A percentile compares a stretch with the other conserved stretches of the same genome.
These are phyloP conservation scores for Drosophila paracracens DNA, from an alignment of 2,888 invertebrate species.

Conservation along the genomic window DNA sequence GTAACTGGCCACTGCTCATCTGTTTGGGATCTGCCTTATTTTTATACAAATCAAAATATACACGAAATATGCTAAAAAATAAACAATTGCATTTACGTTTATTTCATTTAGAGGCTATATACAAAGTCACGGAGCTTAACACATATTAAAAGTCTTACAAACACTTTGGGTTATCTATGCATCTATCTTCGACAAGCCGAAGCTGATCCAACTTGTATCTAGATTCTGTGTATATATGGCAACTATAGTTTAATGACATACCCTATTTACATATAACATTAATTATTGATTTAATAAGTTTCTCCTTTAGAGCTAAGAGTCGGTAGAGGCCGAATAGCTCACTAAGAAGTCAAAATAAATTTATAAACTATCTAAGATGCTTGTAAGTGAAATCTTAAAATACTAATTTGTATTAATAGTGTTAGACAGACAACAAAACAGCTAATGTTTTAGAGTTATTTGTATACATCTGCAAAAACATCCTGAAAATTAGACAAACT, in stretches of 20 bases:
- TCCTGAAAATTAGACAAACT: not conserved
- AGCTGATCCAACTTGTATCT: not conserved
- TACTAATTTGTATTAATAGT: not conserved
- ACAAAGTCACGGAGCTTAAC: conserved; percentile 41
- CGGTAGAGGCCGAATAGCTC: not conserved
- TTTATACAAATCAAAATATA: conserved; percentile 19
- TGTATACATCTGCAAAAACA: not conserved
- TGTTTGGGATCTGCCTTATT: not conserved
- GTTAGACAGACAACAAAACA: not conserved
- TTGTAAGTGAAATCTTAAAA: not conserved
- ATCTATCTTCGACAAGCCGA: not conserved
- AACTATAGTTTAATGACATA: not conserved
- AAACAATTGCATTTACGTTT: conserved; percentile 1
- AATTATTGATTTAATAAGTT: not conserved
- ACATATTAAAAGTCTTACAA: conserved; percentile 45
- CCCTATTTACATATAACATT: not conserved
- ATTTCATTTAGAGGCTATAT: conserved; percentile 43
- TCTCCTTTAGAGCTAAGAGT: not conserved
- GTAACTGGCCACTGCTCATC: not conserved
- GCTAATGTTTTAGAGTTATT: not conserved
- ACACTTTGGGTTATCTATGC: conserved; percentile 34
- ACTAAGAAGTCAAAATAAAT: not conserved
- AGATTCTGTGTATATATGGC: not conserved
- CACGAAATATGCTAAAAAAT: conserved; percentile 10
- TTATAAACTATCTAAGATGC: not conserved